A percentile compares a stretch with the other conserved stretches of the same genome.
phyloP scores from a whole-genome alignment of 2,113 vertebrate species.

The Corythornis vintsioides region DNA sequence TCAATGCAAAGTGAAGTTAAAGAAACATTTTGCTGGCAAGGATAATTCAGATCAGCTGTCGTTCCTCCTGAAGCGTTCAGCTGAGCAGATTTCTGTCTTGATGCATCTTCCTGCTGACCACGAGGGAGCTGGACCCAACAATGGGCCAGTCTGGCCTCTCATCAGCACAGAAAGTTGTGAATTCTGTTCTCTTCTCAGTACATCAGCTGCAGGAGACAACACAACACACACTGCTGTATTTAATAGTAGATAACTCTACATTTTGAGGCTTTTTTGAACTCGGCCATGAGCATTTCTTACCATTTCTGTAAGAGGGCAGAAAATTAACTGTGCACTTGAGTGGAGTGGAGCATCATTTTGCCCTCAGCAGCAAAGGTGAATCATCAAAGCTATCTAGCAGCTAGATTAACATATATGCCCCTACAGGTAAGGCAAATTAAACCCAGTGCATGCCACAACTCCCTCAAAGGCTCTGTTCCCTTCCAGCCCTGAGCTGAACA shows the following conservation, averaged over 20 bases:
- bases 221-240: neutral
- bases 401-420: neutral
- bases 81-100: neutral
- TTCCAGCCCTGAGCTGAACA: neutral
- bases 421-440: constrained; percentile 25
- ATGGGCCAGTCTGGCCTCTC: neutral
- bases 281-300: neutral
- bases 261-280: neutral
- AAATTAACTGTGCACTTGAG: neutral
- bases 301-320: neutral
- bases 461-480: neutral
- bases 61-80: neutral
- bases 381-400: constrained; percentile 7
- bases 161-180: neutral
- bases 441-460: neutral
- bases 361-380: constrained; percentile 10
- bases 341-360: neutral
- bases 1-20: neutral
- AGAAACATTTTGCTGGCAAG: neutral
- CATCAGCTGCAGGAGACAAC: neutral
- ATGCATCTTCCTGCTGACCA: neutral
- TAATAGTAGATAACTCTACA: neutral
- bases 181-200: neutral
- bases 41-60: neutral
- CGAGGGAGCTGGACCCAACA: neutral